These are phyloP conservation scores for Stenodema calcarata DNA, from an alignment of 2,888 invertebrate genomes.

Conservation along the genomic window DNA sequence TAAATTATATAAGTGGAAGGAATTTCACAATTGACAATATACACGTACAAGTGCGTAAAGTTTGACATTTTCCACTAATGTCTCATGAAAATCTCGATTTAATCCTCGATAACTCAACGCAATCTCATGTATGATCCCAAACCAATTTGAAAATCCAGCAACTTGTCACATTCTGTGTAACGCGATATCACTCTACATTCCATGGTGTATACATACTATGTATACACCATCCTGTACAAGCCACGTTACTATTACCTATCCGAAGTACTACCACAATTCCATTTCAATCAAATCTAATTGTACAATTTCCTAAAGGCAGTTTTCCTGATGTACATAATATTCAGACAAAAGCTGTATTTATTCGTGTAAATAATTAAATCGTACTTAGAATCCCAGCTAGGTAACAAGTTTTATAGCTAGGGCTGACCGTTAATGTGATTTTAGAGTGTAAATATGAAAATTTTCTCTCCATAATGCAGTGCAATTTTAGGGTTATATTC, in stretches of 20 bases:
- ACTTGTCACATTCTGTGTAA: too few species aligned
- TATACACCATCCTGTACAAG: too few species aligned
- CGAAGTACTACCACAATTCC: not conserved
- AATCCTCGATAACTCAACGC: too few species aligned
- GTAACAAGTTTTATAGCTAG: not conserved
- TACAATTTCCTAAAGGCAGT: not conserved
- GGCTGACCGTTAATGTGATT: constrained; percentile 4
- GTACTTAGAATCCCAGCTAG: not conserved
- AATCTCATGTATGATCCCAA: too few species aligned
- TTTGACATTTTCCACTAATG: too few species aligned
- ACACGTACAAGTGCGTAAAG: too few species aligned
- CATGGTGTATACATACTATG: too few species aligned
- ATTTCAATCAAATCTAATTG: not conserved
- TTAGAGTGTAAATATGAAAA: constrained; percentile 26
- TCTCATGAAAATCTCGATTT: not conserved
- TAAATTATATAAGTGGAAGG: too few species aligned
- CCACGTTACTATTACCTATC: too few species aligned
- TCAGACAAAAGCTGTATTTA: constrained; percentile 24
- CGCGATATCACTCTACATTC: too few species aligned
- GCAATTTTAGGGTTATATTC: not conserved
- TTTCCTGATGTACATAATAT: not conserved
- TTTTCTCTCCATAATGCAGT: not conserved
- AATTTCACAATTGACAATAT: too few species aligned
- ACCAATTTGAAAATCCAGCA: too few species aligned
- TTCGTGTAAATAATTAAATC: not conserved